Evolutionary conservation across 2,888 invertebrate species (phyloP).

Genomic region (Mesorhabditis belari): DNA sequence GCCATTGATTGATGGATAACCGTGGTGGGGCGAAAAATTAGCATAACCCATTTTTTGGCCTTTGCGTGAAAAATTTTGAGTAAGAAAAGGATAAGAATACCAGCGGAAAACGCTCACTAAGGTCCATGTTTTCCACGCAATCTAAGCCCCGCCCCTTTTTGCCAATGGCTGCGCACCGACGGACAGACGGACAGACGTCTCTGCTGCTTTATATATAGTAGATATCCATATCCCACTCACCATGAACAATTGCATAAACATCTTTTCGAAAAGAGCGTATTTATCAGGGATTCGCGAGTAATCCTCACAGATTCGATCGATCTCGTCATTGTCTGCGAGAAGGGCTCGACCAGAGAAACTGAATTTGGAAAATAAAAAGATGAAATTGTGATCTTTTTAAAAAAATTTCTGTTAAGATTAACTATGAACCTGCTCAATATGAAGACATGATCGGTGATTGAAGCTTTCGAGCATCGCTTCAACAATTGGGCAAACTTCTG

Average conservation of each 20-base stretch:
- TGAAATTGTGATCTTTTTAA: too few relatives aligned
- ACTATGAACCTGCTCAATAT: not conserved
- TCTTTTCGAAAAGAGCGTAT: conserved; percentile 39
- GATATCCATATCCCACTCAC: conserved; percentile 11
- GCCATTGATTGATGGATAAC: too few relatives aligned
- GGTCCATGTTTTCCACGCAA: not conserved
- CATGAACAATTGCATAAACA: conserved; percentile 43
- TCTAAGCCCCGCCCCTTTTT: not conserved
- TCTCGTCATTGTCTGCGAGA: conserved; percentile 41
- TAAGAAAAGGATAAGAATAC: not conserved
- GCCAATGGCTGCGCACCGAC: not conserved
- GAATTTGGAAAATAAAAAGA: too few relatives aligned
- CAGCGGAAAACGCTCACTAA: not conserved
- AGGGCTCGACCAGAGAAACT: conserved; percentile 40
- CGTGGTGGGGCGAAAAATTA: too few relatives aligned
- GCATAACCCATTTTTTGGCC: too few relatives aligned
- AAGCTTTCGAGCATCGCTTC: not conserved
- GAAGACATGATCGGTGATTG: not conserved
- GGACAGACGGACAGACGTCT: not conserved
- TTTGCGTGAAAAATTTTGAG: not conserved
- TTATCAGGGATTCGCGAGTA: conserved; percentile 44
- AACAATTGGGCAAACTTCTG: not conserved
- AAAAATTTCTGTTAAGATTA: not conserved
- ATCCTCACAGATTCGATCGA: conserved; percentile 32
- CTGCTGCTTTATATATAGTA: not conserved